Evolutionary conservation across 2,888 invertebrate species (phyloP), one percentile per base, ranked within the genome.

Genomic region (Zaprionus lineosus): DNA sequence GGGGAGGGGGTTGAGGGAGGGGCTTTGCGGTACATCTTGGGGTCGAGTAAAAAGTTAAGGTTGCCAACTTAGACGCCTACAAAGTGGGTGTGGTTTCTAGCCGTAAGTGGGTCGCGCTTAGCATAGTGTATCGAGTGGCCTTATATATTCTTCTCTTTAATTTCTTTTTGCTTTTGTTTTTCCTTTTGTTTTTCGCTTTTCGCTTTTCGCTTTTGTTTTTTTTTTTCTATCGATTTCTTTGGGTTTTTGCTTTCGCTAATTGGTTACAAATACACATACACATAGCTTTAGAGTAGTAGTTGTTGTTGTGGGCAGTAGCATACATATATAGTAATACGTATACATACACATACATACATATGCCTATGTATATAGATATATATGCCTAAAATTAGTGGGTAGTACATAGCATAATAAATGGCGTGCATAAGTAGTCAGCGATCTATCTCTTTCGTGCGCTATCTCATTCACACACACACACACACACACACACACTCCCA

Each of bases 241-340:
- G n/a, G n/a, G n/a, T n/a, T n/a, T 46, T 52, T 65, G 53, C 26
- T 58, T 57, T 70, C 51, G 61, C 63, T 70, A 74, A 69, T 72
- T 44, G 76, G 37, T 67, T 70, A 70, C 55, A 61, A 48, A 58
- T 63, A 74, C 73, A 74, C 72, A 71, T 67, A 67, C 60, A 72
- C 53, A 55, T 59, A 69, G 47, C 31, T 24, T 46, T 68, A 53
- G 61, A 68, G 46, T 71, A 71, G 65, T 71, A 51, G 31, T 63
- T 26, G 43, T 24, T 3, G 24, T 24, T 53, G 29, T 58, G 51
- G 64, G 63, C 47, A 63, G 47, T 65, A 69, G 56, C 63, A 51
- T 68, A n/a, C n/a, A n/a, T n/a, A n/a, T n/a, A 78, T 64, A 74
- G 73, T 68, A 69, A 37, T 69, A 69, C 50, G 61, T 53, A 67